Percentiles rank a stretch among this genome's conserved stretches.
phyloP scores from a whole-genome alignment of 2,797 vertebrate species.

The Silurus lanzhouensis region DNA sequence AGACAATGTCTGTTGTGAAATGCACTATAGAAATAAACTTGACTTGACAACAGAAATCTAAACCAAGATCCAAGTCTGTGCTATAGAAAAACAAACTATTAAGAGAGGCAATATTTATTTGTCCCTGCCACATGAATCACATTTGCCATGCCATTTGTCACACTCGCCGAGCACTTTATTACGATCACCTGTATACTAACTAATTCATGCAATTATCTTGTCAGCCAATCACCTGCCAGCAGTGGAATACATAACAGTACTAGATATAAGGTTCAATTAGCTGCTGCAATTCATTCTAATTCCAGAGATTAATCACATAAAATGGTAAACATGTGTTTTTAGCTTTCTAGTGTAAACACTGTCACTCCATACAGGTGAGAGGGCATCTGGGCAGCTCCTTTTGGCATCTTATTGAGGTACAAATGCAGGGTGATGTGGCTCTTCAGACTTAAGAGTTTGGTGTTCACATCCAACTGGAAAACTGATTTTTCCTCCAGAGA shows the following conservation, averaged over 20 bases:
- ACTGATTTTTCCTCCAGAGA: constrained; percentile 81
- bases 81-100: background rate
- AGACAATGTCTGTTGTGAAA: too few relatives aligned
- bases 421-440: constrained; percentile 80
- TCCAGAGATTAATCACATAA: background rate
- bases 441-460: constrained; percentile 83
- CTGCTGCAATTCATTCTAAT: background rate
- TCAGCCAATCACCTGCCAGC: background rate
- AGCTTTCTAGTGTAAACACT: background rate
- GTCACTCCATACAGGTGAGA: constrained; percentile 77
- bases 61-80: background rate
- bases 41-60: background rate
- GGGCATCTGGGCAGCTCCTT: constrained; percentile 86
- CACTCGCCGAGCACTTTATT: background rate
- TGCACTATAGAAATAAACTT: background rate
- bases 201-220: background rate
- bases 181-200: background rate
- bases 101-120: background rate
- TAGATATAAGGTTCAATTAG: background rate
- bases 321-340: background rate
- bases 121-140: background rate
- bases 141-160: background rate
- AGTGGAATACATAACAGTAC: background rate
- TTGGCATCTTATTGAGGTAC: constrained; percentile 90
- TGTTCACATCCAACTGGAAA: constrained; percentile 78